phyloP scores from a whole-genome alignment of 2,888 invertebrate genomes.

The Amorpha juglandis region DNA sequence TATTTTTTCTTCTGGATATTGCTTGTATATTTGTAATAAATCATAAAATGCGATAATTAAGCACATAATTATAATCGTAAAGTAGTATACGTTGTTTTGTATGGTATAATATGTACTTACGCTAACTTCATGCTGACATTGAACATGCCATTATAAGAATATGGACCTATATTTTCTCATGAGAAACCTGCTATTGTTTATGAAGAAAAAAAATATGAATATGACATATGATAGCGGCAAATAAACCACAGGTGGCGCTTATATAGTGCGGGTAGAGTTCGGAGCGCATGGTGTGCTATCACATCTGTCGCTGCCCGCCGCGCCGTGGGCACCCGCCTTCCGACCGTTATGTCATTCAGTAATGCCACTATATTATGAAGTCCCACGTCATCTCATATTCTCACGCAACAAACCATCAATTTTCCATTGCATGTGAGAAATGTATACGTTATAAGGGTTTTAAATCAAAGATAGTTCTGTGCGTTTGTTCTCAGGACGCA shows the following conservation, averaged over 20 bases:
- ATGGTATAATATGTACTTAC: too few species aligned
- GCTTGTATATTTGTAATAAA: too few species aligned
- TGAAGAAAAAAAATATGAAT: conserved; percentile 7
- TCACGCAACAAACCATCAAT: conserved; percentile 71
- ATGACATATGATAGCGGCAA: conserved; percentile 21
- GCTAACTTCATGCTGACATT: too few species aligned
- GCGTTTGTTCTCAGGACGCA: conserved; percentile 20
- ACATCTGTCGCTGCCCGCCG: conserved; percentile 57
- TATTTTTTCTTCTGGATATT: not conserved
- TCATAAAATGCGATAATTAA: too few species aligned
- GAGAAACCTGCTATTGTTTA: conserved; percentile 23
- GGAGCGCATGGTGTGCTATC: conserved; percentile 34
- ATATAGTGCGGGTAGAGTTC: conserved; percentile 36
- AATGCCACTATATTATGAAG: conserved; percentile 64
- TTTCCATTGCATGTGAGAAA: conserved; percentile 32
- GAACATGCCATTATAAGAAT: not conserved
- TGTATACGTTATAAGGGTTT: conserved; percentile 11
- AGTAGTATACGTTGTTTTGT: too few species aligned
- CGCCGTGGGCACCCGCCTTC: conserved; percentile 47
- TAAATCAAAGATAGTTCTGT: conserved; percentile 3
- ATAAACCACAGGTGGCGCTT: conserved; percentile 40
- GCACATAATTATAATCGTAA: too few species aligned
- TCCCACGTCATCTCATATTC: conserved; percentile 64
- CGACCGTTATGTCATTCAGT: conserved; percentile 76
- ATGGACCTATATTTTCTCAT: conserved; percentile 4